These are phyloP conservation scores for Caenorhabditis sp. DNA, from an alignment of 2,888 invertebrate species.

Conservation along the genomic window DNA sequence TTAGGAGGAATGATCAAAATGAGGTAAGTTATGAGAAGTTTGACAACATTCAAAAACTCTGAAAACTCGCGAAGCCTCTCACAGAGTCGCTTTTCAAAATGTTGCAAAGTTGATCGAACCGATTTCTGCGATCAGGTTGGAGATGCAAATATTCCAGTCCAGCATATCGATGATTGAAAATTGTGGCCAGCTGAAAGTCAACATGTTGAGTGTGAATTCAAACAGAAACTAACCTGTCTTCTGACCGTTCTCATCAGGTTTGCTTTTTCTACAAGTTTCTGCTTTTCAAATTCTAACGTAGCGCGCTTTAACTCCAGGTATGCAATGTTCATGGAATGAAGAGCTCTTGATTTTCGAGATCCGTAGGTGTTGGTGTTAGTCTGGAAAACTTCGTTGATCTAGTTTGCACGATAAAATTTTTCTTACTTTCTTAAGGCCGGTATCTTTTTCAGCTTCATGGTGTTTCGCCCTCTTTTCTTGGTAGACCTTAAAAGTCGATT, in stretches of 20 bases:
- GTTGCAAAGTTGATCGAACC: conserved; percentile 1
- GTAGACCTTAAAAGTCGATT: neutral
- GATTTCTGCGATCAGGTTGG: neutral
- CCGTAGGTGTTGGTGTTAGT: conserved; percentile 39
- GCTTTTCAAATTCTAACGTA: neutral
- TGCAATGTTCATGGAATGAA: conserved; percentile 47
- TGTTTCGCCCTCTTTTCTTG: neutral
- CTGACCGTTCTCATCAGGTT: neutral
- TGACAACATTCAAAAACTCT: neutral
- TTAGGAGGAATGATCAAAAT: neutral
- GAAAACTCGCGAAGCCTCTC: neutral
- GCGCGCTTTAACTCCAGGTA: neutral
- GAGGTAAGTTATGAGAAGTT: neutral
- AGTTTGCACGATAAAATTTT: neutral
- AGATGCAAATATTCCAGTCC: conserved; percentile 4
- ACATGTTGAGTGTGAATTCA: too few relatives aligned
- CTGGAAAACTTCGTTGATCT: conserved; percentile 22
- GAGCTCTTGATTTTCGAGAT: conserved; percentile 42
- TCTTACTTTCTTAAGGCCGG: neutral
- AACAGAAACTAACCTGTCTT: conserved; percentile 6
- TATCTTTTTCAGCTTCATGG: conserved; percentile 2
- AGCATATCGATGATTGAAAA: conserved; percentile 4
- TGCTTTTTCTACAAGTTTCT: neutral
- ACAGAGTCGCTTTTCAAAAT: neutral
- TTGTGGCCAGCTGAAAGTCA: conserved; percentile 20